Evolutionary conservation across 2,113 vertebrate species (phyloP), one percentile per base, ranked within the genome.

Genomic region (Rattus rattus): DNA sequence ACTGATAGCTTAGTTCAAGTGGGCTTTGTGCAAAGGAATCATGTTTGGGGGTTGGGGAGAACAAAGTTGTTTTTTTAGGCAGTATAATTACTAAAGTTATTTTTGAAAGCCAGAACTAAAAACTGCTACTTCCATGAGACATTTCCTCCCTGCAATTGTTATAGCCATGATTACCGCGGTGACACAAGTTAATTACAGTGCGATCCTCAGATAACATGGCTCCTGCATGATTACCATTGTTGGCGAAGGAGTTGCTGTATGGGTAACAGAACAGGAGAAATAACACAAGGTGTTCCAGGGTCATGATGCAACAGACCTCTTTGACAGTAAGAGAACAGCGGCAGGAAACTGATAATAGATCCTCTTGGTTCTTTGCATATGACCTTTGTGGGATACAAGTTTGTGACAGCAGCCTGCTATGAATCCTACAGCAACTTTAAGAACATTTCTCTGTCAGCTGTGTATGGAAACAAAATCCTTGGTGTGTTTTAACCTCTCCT

Each of bases 121-220:
- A 98, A 96, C 95, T 97, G 96, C 95, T 97, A 97, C 90, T 97
- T 98, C 95, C 76, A 94, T 92, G 70, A 94, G 96, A 97, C 91
- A 97, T 98, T 65, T 65, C 36, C 61, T 30, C 72, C 73, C 11
- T 0, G 67, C 97, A 98, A 95, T 98, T 98, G 96, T 98, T 98
- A 98, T 98, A 98, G 97, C 98, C 92, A 81, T 76, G 96, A 97
- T 95, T 97, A 47, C 84, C 94, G 96, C 95, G 97, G 97, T 98
- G 98, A 98, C 97, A 98, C 90, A 97, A 91, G n/a, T 76, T 98
- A 98, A 99, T 98, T 98, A 98, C 65, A 98, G 96, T 77, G 97
- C 96, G 98, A 95, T 97, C 96, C 96, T 94, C 52, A 97, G 98
- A 98, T 98, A 98, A 98, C 96, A 94, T 47, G 19, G 92, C 96